These are phyloP conservation scores for Platorchestia sp. DNA, from an alignment of 1,140 invertebrate species.

Conservation along the genomic window DNA sequence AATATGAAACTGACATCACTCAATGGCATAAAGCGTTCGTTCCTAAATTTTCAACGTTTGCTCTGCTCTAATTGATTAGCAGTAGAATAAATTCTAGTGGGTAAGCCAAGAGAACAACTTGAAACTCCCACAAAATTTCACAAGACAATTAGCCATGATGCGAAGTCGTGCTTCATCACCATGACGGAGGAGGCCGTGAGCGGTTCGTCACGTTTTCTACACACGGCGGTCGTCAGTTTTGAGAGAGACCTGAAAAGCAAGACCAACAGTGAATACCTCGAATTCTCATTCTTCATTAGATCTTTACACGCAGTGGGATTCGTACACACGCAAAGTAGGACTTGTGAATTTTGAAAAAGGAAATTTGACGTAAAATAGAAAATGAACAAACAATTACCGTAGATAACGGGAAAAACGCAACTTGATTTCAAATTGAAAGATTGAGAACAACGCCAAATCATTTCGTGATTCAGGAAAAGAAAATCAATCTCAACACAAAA, in stretches of 20 bases:
- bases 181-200: not conserved
- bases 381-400: too few relatives aligned
- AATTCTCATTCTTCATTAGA: too few relatives aligned
- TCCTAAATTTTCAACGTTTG: not conserved
- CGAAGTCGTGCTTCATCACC: not conserved
- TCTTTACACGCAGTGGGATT: too few relatives aligned
- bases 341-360: too few relatives aligned
- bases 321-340: too few relatives aligned
- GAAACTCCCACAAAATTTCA: not conserved
- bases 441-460: not conserved
- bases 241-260: not conserved
- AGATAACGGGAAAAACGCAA: too few relatives aligned
- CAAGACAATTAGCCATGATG: not conserved
- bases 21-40: not conserved
- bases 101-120: not conserved
- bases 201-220: not conserved
- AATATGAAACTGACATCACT: not conserved
- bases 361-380: too few relatives aligned
- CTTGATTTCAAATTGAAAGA: not conserved
- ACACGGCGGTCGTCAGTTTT: slow-evolving; percentile 27
- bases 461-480: not conserved
- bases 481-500: not conserved
- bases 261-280: too few relatives aligned
- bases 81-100: not conserved
- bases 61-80: too few relatives aligned